phyloP scores from a whole-genome alignment of 2,113 vertebrate genomes.

The Catharus minimus region DNA sequence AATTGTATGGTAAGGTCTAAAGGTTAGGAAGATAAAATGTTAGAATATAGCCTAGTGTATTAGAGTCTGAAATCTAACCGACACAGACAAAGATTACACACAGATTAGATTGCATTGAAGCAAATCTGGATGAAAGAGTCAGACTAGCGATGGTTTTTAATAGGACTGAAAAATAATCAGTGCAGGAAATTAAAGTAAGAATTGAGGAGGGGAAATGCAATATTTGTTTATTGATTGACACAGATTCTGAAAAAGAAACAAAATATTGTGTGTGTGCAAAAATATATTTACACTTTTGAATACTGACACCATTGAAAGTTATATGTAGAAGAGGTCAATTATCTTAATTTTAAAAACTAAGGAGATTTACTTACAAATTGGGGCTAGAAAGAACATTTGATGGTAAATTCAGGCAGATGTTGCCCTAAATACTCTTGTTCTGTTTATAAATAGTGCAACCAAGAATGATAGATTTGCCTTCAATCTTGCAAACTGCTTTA shows the following conservation, averaged over 20 bases:
- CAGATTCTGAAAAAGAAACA: background rate
- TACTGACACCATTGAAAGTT: background rate
- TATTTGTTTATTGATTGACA: background rate
- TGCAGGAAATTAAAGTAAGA: background rate
- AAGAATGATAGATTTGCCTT: background rate
- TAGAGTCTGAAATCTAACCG: background rate
- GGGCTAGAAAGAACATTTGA: background rate
- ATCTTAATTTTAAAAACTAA: background rate
- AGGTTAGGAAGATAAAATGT: background rate
- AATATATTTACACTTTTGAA: background rate
- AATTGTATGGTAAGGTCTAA: background rate
- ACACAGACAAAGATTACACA: background rate
- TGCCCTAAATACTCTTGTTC: background rate
- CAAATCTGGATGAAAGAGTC: background rate
- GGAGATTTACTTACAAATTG: background rate
- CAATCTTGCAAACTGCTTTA: background rate
- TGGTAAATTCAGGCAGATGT: slow-evolving; percentile 17
- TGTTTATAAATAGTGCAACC: background rate
- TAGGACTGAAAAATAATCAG: background rate
- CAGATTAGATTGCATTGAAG: background rate
- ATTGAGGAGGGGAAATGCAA: fast-evolving
- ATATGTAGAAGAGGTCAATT: background rate
- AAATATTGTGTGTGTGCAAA: background rate
- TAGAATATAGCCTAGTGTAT: background rate
- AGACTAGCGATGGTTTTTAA: background rate